Evolutionary conservation across 2,888 invertebrate species (phyloP).

Genomic region (Pristionchus entomophagus): DNA sequence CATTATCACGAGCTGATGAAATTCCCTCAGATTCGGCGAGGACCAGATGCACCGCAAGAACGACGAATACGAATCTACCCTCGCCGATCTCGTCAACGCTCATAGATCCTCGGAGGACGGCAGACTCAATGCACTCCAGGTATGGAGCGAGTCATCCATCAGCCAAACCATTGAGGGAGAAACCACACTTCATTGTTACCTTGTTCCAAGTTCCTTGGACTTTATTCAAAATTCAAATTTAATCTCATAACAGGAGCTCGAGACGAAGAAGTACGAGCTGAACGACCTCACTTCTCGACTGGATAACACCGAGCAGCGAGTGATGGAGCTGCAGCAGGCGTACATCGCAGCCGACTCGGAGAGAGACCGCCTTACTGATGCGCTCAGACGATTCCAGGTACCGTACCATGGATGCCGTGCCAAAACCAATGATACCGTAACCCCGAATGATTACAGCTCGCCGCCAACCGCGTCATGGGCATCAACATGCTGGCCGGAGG

Average conservation of each 20-base stretch:
- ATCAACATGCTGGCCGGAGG: constrained; percentile 61
- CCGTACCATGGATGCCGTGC: background rate
- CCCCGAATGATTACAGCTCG: constrained; percentile 49
- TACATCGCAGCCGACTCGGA: constrained; percentile 73
- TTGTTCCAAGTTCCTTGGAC: no score
- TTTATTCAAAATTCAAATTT: no score
- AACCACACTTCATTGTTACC: no score
- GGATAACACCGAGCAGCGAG: constrained; percentile 73
- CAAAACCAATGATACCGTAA: background rate
- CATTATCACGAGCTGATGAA: no score
- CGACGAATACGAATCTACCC: constrained; percentile 72
- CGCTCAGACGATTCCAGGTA: constrained; percentile 72
- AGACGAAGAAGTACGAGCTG: constrained; percentile 72
- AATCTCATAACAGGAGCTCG: constrained; percentile 55
- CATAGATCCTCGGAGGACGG: constrained; percentile 73
- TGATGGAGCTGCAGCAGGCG: constrained; percentile 72
- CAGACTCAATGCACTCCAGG: constrained; percentile 72
- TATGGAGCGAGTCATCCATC: constrained; percentile 15
- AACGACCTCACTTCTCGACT: constrained; percentile 72
- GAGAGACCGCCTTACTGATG: constrained; percentile 70
- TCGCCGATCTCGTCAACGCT: constrained; percentile 72
- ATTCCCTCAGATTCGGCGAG: constrained; percentile 66
- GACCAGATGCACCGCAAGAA: constrained; percentile 74
- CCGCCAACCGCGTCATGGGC: constrained; percentile 69
- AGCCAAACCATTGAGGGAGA: background rate